phyloP scores from a whole-genome alignment of 2,888 invertebrate species.

The Torymus texanus region DNA sequence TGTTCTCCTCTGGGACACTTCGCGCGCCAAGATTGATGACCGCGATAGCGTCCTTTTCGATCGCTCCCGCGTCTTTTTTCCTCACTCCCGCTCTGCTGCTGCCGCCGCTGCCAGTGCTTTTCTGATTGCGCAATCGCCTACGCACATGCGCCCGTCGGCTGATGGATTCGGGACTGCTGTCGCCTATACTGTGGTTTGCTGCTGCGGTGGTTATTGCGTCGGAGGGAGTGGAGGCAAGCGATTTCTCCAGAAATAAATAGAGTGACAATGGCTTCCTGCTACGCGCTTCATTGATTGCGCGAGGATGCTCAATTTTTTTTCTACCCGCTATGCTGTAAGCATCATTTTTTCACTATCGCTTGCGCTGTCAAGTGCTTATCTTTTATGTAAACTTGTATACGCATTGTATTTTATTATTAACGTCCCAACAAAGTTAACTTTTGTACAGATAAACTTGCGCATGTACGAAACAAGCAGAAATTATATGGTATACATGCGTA shows the following conservation, averaged over 20 bases:
- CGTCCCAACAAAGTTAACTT: too few species aligned
- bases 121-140: conserved; percentile 40
- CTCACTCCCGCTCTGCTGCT: not conserved
- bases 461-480: too few species aligned
- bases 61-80: conserved; percentile 8
- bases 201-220: conserved; percentile 16
- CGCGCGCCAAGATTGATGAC: conserved; percentile 64
- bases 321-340: not conserved
- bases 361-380: too few species aligned
- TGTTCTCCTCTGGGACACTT: conserved; percentile 52
- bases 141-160: conserved; percentile 12
- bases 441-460: too few species aligned
- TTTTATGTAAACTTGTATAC: too few species aligned
- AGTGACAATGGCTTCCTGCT: not conserved
- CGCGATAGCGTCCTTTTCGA: conserved; percentile 62
- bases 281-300: conserved; percentile 34
- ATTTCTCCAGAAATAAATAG: conserved; percentile 44
- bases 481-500: too few species aligned
- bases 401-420: too few species aligned
- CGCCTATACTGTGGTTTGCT: not conserved
- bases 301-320: conserved; percentile 39
- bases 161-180: conserved; percentile 40
- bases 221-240: not conserved
- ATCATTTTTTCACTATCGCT: too few species aligned
- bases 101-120: not conserved